phyloP scores from a whole-genome alignment of 1,140 invertebrate genomes.

The Zaprionus capensis region DNA sequence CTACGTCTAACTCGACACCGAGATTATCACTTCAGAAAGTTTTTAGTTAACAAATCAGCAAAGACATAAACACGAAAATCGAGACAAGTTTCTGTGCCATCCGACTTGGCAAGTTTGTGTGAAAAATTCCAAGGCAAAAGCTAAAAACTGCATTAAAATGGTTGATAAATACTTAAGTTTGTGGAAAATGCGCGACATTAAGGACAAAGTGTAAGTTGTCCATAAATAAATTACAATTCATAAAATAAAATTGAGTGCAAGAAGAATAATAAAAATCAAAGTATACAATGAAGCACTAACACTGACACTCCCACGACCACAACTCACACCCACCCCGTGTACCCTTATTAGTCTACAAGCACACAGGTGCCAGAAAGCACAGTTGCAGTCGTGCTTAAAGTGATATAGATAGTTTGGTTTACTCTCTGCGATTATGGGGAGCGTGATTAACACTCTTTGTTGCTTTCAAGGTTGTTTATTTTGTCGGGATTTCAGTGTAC shows the following conservation, averaged over 20 bases:
- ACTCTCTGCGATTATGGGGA: constrained; percentile 43
- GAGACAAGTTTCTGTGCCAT: constrained; percentile 65
- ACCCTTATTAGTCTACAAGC: constrained; percentile 15
- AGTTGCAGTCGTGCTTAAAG: constrained; percentile 44
- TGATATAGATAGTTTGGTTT: constrained; percentile 42
- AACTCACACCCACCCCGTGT: constrained; percentile 26
- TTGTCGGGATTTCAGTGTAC: constrained; percentile 47
- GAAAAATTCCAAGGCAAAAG: constrained; percentile 75
- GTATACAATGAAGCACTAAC: constrained; percentile 7
- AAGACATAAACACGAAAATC: constrained; percentile 33
- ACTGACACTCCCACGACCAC: constrained; percentile 59
- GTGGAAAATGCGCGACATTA: constrained; percentile 97
- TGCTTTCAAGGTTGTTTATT: constrained; percentile 64
- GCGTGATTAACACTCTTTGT: constrained; percentile 57
- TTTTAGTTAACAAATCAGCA: constrained; percentile 8
- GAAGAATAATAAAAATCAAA: constrained; percentile 4
- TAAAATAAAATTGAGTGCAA: constrained; percentile 25
- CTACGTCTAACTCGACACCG: constrained; percentile 19
- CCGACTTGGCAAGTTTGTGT: constrained; percentile 68
- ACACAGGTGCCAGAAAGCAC: constrained; percentile 48
- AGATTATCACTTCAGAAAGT: constrained; percentile 13
- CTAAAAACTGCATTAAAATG: constrained; percentile 74
- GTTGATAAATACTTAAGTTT: constrained; percentile 91
- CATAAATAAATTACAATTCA: constrained; percentile 3
- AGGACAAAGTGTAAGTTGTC: constrained; percentile 96